Base-by-base conservation (phyloP, 2,113 vertebrate genomes). In the Corythoichthys haematopterus region DNA sequence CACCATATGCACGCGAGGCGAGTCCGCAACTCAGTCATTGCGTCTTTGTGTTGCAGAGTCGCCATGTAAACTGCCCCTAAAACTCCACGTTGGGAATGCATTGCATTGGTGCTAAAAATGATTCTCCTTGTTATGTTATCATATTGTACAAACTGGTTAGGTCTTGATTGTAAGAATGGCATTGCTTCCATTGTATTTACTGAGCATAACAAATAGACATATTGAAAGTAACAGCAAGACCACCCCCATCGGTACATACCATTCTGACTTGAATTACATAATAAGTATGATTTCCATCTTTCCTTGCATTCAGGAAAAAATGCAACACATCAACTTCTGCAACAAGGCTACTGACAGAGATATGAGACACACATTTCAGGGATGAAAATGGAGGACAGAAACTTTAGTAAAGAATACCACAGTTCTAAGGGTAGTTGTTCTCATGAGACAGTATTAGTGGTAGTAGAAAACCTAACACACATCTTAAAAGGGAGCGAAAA, bases 361-460 rank as follows among this genome's bases (percentile, higher is more conserved):
- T 60, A 13, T 16, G 12, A 37, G 10, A 58, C 11, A n/a, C 7
- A 51, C 69, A 57, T 0, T 10, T 11, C 51, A 66, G 37, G 46
- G 7, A 70, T 28, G 1, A 45, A 58, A 4, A 71, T 52, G 14
- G 40, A 50, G 62, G 40, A 70, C 37, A 38, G 53, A 64, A 2
- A 63, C 45, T 59, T 51, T 2, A 0, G n/a, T 36, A 74, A 46
- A 57, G 38, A 45, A 36, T 2, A 62, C 37, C 3, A 7, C 7
- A 57, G 35, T 13, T 64, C 6, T 9, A 53, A n/a, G 47, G 14
- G 15, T 36, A 6, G 12, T 14, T 57, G 12, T 52, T 65, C 47
- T 46, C 10, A 5, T 4, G 7, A 36, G 3, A 6, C 43, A 46
- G 28, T 15, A 66, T 58, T 28, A 52, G 59, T 59, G 28, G 1